Evolutionary conservation across 2,888 invertebrate species (phyloP), one percentile per base, ranked within the genome.

Genomic region (Frankliniella intonsa): DNA sequence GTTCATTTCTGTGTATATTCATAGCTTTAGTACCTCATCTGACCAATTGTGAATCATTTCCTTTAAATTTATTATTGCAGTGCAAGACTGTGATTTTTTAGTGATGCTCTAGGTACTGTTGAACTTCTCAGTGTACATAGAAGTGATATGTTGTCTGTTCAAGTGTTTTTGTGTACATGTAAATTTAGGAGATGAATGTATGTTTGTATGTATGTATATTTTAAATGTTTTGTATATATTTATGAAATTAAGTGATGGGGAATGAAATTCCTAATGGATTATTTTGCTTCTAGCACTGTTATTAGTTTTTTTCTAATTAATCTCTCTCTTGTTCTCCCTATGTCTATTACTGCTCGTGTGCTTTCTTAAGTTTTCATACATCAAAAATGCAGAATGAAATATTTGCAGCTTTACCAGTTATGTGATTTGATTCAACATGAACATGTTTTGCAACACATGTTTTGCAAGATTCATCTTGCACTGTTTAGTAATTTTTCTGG

Each of bases 21-120:
- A 62, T 62, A 14, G n/a, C 62, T 19, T 62, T 12, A 62, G n/a
- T 62, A n/a, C 14, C 62, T 76, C 25, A 76, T 76, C 9, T 76
- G 69, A 76, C 69, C 69, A 76, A 76, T 22, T 1, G 25, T 76
- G 69, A 25, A 76, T 76, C 22, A 25, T 25, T 76, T 25, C 8
- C 12, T 76, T 25, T 25, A 76, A 38, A 38, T 38, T 25, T 76
- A 25, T 76, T 25, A 25, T 76, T 76, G 25, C 69, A 76, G 69
- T 76, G 69, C 69, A 76, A 76, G 25, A 76, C 69, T 76, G 69
- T 76, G 69, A 76, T 25, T 76, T 76, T 22, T 76, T 76, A 76
- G 69, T 76, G 22, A 76, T 76, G 69, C 69, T 25, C 25, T 76
- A 25, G 22, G 22, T 76, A 76, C 69, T 76, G 69, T 76, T 76